Evolutionary conservation across 2,797 vertebrate species (phyloP).

Genomic region (Macropus fuliginosus): DNA sequence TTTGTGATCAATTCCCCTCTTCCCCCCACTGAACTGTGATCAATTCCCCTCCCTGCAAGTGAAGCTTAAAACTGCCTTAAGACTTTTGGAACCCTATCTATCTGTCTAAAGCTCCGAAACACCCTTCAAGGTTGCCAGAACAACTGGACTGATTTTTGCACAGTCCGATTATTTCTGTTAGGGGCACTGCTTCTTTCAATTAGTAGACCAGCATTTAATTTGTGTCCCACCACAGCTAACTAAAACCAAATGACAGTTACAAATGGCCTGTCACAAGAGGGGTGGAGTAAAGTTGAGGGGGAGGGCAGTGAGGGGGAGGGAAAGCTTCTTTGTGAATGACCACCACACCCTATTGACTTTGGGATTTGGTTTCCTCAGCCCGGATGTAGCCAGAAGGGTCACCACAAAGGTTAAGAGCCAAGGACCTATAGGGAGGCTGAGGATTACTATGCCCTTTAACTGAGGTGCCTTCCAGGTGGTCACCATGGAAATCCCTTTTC

Average conservation of each 20-base stretch:
- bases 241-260: slow-evolving; percentile 39
- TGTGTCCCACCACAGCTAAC: slow-evolving; percentile 1
- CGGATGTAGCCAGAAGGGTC: not conserved
- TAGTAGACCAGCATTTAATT: slow-evolving; percentile 28
- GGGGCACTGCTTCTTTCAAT: slow-evolving; percentile 32
- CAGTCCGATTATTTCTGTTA: slow-evolving; percentile 45
- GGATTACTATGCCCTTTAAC: not conserved
- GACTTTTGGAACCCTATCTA: not conserved
- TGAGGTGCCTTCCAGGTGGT: slow-evolving; percentile 35
- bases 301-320: not conserved
- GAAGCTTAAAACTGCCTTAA: not conserved
- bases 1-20: slow-evolving; percentile 18
- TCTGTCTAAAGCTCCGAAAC: not conserved
- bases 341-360: not conserved
- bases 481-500: not conserved
- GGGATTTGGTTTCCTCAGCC: slow-evolving; percentile 12
- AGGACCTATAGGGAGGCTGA: not conserved
- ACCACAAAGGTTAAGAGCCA: slow-evolving; percentile 25
- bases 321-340: not conserved
- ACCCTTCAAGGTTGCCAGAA: not conserved
- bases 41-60: not conserved
- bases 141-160: slow-evolving; percentile 10
- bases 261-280: slow-evolving; percentile 25
- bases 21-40: not conserved
- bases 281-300: not conserved